Evolutionary conservation across 2,888 invertebrate species (phyloP), one percentile per base, ranked within the genome.

Genomic region (Drosophila meridionalis): DNA sequence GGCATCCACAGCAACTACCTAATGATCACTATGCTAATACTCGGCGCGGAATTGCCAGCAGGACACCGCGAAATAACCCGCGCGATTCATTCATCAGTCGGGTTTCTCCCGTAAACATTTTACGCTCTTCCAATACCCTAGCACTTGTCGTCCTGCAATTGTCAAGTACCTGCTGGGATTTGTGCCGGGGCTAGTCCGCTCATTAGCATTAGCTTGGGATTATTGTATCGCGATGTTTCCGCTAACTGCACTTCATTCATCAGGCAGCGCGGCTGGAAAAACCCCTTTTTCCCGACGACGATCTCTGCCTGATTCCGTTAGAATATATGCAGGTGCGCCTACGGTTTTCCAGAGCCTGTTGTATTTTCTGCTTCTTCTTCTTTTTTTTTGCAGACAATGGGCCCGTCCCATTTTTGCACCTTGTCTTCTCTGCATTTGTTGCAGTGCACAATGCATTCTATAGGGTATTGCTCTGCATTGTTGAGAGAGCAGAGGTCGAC

Each of bases 341-440:
- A 12, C 34, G 47, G 50, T 12, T 72, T 62, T 69, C 48, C 56
- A 55, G 36, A 40, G n/a, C 34, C 53, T 59, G 42, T 66, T 69
- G 63, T 69, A 59, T 50, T 34, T 52, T 20, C 50, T 52, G 2
- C n/a, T 34, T 50, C 30, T 45, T 14, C 9, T 43, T 7, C 14
- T 67, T 81, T 77, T 74, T 36, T 81, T 78, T 75, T 28, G 69
- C 74, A 64, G 68, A 89, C 89, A 90, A 89, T 80, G 74, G 76
- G 82, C 72, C 76, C 83, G 77, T 89, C 90, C 91, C 80, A 91
- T 83, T 90, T 92, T 92, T 92, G 92, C 92, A 92, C 92, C 91
- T 92, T 92, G 91, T 86, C 58, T 66, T 74, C 60, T 20, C 58
- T 53, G 70, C 64, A 68, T 69, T 78, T 67, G 61, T 64, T 75